Conservation (phyloP, 2,797 vertebrate species). For the Anniella stebbinsi region DNA sequence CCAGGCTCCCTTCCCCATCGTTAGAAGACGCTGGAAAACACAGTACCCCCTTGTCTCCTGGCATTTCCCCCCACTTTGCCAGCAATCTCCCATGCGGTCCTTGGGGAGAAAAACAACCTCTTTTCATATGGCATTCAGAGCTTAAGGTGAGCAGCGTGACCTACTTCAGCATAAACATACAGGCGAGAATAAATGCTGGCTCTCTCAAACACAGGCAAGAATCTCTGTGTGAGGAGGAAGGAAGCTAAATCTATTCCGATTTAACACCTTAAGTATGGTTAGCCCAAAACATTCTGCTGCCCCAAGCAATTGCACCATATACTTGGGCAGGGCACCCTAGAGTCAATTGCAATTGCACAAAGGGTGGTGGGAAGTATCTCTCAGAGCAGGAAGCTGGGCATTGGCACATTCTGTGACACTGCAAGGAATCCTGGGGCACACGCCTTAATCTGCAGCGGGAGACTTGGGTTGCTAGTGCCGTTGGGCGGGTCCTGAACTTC, state of each 20-base stretch:
- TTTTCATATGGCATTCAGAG: not conserved
- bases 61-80: not conserved
- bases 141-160: not conserved
- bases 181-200: not conserved
- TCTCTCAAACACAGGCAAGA: not conserved
- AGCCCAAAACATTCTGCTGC: not conserved
- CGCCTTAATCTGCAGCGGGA: not conserved
- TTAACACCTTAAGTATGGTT: not conserved
- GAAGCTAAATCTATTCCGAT: not conserved
- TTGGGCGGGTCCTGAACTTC: not conserved
- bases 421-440: not conserved
- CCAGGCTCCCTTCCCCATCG: not conserved
- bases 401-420: not conserved
- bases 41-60: not conserved
- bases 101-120: not conserved
- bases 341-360: not conserved
- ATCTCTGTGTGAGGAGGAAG: not conserved
- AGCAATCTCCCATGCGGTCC: not conserved
- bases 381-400: not conserved
- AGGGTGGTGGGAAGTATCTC: not conserved
- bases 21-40: not conserved
- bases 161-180: slow-evolving; percentile 1
- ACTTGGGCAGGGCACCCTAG: too few species aligned
- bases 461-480: not conserved
- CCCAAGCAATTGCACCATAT: not conserved